Percentiles rank a stretch among this genome's conserved stretches.
Evolutionary conservation across 1,140 invertebrate genomes (phyloP).

Genomic region (Panagrolaimus sp.): DNA sequence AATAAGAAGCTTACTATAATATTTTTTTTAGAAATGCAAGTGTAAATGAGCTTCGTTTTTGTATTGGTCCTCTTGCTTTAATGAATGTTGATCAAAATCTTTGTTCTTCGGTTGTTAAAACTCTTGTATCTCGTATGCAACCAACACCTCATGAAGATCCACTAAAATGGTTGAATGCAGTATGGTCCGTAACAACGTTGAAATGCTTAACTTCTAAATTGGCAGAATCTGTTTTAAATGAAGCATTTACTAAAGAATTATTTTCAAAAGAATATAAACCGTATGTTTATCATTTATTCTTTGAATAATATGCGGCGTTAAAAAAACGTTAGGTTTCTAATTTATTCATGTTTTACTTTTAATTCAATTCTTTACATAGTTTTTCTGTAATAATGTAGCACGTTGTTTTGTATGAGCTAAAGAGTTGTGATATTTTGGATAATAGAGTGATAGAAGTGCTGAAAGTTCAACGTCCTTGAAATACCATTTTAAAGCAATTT

Average conservation of each 20-base stretch:
- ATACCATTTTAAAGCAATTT: too few relatives aligned
- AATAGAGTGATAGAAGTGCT: too few relatives aligned
- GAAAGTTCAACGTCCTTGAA: too few relatives aligned
- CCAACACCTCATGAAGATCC: neutral
- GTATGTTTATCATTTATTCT: too few relatives aligned
- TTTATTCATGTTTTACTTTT: too few relatives aligned
- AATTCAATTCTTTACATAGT: too few relatives aligned
- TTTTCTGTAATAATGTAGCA: too few relatives aligned
- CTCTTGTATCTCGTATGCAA: neutral
- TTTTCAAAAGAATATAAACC: neutral
- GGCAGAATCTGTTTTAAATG: neutral
- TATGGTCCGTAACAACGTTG: neutral
- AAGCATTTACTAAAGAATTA: neutral
- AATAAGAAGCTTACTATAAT: neutral
- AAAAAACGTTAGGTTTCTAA: too few relatives aligned
- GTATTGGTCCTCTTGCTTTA: neutral
- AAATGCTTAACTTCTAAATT: neutral
- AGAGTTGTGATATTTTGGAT: too few relatives aligned
- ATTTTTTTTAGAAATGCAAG: neutral
- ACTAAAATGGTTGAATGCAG: neutral
- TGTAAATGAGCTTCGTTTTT: neutral
- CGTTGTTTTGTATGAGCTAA: too few relatives aligned
- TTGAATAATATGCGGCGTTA: too few relatives aligned
- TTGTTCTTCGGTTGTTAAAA: neutral
- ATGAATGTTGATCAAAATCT: neutral